These are phyloP conservation scores for Girardia tigrina DNA, from an alignment of 2,888 invertebrate species.

Conservation along the genomic window DNA sequence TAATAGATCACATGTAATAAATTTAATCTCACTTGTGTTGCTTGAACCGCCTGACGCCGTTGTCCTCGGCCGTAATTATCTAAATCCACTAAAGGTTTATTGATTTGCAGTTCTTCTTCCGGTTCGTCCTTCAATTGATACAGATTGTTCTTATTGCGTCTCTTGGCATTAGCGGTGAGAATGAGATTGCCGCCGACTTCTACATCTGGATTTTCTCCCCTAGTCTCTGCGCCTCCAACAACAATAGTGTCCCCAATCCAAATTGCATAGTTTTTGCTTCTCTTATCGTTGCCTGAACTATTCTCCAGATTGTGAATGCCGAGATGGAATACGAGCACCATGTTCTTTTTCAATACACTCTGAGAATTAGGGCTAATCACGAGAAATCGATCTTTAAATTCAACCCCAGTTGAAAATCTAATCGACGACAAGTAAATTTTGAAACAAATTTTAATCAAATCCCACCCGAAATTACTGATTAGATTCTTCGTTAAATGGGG, in stretches of 20 bases:
- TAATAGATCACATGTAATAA: conserved; percentile 53
- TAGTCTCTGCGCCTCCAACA: conserved; percentile 54
- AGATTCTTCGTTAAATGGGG: conserved; percentile 71
- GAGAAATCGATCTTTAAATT: conserved; percentile 84
- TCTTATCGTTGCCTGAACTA: conserved; percentile 59
- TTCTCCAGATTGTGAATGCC: conserved; percentile 74
- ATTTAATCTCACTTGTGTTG: conserved; percentile 41
- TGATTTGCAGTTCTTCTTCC: not conserved
- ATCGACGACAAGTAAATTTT: not conserved
- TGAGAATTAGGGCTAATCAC: conserved; percentile 77
- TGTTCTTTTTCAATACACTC: conserved; percentile 66
- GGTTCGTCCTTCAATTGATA: conserved; percentile 32
- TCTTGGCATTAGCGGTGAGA: conserved; percentile 31
- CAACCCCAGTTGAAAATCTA: conserved; percentile 87
- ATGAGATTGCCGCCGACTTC: conserved; percentile 40
- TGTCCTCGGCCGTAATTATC: not conserved
- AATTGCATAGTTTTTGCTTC: conserved; percentile 69
- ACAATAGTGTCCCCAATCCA: conserved; percentile 93
- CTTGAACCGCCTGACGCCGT: not conserved
- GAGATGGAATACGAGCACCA: conserved; percentile 88
- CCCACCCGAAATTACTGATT: conserved; percentile 75
- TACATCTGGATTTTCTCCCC: not conserved
- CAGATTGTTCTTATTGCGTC: conserved; percentile 24
- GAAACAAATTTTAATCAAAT: conserved; percentile 29
- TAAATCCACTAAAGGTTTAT: not conserved